phyloP scores from a whole-genome alignment of 2,797 vertebrate genomes.

The Falco naumanni region DNA sequence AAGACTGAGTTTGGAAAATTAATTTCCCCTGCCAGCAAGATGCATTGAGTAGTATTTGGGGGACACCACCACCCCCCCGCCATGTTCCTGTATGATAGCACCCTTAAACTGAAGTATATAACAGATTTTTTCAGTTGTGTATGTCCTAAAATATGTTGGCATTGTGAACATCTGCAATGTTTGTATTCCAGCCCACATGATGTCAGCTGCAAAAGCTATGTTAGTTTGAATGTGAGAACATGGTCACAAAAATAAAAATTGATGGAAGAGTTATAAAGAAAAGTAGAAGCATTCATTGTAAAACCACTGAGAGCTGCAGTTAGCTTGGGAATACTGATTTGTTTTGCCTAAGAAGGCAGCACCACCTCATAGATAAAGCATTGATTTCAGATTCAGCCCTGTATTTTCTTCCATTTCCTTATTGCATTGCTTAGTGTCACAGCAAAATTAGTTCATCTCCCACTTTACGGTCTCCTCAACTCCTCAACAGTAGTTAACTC shows the following conservation, averaged over 20 bases:
- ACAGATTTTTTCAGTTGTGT: not conserved
- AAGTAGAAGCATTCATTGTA: not conserved
- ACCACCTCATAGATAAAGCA: not conserved
- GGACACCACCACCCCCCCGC: no score
- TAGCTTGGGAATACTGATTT: not conserved
- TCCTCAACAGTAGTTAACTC: not conserved
- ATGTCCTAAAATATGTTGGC: not conserved
- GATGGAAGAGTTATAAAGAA: not conserved
- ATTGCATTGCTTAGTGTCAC: not conserved
- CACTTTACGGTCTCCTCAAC: not conserved
- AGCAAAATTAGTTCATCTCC: not conserved
- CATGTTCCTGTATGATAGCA: not conserved
- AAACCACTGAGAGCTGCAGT: not conserved
- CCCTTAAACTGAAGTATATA: not conserved
- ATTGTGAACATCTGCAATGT: not conserved
- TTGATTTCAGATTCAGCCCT: not conserved
- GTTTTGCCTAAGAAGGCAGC: not conserved
- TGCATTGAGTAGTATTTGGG: not conserved
- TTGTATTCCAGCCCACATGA: not conserved
- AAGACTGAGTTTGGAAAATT: constrained; percentile 52
- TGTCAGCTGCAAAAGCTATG: not conserved
- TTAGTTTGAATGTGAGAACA: constrained; percentile 20
- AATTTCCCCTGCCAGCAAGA: constrained; percentile 51
- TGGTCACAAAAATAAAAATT: not conserved
- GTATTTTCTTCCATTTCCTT: not conserved